Evolutionary conservation across 2,113 vertebrate species (phyloP).

Genomic region (Sprattus sprattus): DNA sequence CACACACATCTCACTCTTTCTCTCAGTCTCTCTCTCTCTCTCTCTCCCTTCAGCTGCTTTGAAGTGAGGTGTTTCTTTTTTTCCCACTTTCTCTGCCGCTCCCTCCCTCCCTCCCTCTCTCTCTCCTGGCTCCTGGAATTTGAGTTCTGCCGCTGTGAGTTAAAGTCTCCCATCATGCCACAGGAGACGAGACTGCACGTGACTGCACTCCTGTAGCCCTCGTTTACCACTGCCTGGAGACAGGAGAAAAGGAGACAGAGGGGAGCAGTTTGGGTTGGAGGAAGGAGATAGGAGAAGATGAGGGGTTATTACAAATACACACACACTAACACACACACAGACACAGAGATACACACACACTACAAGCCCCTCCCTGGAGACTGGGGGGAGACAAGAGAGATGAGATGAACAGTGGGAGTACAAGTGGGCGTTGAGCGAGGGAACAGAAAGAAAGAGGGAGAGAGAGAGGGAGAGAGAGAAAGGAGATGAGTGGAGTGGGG

Average conservation of each 20-base stretch:
- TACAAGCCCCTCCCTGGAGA: not conserved
- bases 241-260: not conserved
- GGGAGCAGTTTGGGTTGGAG: not conserved
- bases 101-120: not conserved
- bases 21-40: not conserved
- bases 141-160: not conserved
- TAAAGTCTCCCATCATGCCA: constrained; percentile 2
- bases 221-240: not conserved
- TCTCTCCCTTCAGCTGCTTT: constrained; percentile 11
- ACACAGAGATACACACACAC: not conserved
- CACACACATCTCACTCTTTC: not conserved
- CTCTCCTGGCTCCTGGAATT: not conserved
- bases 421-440: not conserved
- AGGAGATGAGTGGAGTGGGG: not conserved
- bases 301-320: constrained; percentile 12
- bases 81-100: not conserved
- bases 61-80: constrained; percentile 20
- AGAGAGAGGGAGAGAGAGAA: not conserved
- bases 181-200: not conserved
- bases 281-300: not conserved
- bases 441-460: not conserved
- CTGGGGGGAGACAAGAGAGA: not conserved
- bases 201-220: not conserved
- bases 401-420: not conserved
- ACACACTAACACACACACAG: not conserved